Base-by-base conservation (phyloP, 2,888 invertebrate genomes). In the Hirtodrosophila confusa region DNA sequence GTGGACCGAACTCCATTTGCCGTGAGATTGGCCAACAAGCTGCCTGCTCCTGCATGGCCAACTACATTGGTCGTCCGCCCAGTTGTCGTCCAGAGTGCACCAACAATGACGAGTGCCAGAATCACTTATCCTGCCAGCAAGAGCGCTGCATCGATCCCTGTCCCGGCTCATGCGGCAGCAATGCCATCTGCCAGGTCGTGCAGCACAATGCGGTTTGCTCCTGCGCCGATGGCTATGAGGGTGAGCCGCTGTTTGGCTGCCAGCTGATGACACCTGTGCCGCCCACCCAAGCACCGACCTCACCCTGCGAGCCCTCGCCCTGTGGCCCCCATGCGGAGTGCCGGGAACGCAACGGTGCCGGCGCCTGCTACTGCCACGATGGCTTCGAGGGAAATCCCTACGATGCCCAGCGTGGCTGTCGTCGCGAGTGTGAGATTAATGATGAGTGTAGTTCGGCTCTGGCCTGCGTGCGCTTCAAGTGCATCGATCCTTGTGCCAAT, bases 271-370 rank as follows among this genome's bases (percentile, higher is more conserved):
- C 80, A 27, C 89, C 90, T 55, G 94, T 94, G 23, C 93, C 94
- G 8, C 94, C 94, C 90, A 93, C 93, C 82, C 93, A 94, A 58
- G 94, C 94, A 44, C 93, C 93, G 41, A 90, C 94, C n/a, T 94
- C 96, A 74, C 96, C 97, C 4, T 97, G 97, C 86, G 93, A 93
- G 55, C 96, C 96, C 49, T 95, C 96, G 58, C 97, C 97, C 2
- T 97, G 97, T 88, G 97, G 97, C 37, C 95, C 95, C 4, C 96
- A 96, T 83, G 96, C 97, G 3, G 95, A 96, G 91, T 97, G 96
- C 82, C 93, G 96, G 6, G 96, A 96, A 91, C 93, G 94, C 71
- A 96, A 96, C 82, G 95, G 95, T 9, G 96, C 97, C 0, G 96
- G 96, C n/a, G 96, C 97, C 36, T 97, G 97, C 88, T 93, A 94